Evolutionary conservation across 2,888 invertebrate genomes (phyloP).

Genomic region (Catocala fraxini): DNA sequence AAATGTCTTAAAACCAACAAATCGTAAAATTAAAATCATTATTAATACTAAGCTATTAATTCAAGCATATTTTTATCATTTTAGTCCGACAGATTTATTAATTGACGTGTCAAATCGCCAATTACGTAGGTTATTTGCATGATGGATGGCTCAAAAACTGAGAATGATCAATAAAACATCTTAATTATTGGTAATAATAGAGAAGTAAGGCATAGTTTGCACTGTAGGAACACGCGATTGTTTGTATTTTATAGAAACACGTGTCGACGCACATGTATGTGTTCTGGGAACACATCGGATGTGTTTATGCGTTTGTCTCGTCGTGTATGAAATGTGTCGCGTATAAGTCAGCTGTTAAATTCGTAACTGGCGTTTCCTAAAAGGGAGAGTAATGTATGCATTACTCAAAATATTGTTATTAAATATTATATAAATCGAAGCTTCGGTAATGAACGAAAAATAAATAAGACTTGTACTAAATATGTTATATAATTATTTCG

Average conservation of each 20-base stretch:
- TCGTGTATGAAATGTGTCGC: too few relatives aligned
- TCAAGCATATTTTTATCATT: neutral
- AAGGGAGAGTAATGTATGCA: too few relatives aligned
- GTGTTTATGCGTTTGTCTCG: too few relatives aligned
- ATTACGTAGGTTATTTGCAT: constrained; percentile 22
- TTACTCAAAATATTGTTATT: too few relatives aligned
- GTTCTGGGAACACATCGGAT: constrained; percentile 26
- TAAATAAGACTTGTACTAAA: too few relatives aligned
- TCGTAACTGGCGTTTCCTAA: too few relatives aligned
- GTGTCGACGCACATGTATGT: constrained; percentile 33
- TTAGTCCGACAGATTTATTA: constrained; percentile 22
- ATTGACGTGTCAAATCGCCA: constrained; percentile 35
- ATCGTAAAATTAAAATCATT: too few relatives aligned
- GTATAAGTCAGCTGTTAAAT: too few relatives aligned
- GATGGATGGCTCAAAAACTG: constrained; percentile 23
- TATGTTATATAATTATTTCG: too few relatives aligned
- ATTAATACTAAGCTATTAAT: neutral
- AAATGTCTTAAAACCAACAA: too few relatives aligned
- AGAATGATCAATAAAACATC: constrained; percentile 32
- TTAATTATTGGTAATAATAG: constrained; percentile 36
- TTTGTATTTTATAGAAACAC: constrained; percentile 29
- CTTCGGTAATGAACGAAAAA: too few relatives aligned
- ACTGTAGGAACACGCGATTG: constrained; percentile 20
- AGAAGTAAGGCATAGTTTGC: constrained; percentile 34
- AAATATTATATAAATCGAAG: too few relatives aligned